A percentile compares a stretch with the other conserved stretches of the same genome.
Conservation (phyloP, 2,888 invertebrate species). For the Vannuccia rotundouncinata region DNA sequence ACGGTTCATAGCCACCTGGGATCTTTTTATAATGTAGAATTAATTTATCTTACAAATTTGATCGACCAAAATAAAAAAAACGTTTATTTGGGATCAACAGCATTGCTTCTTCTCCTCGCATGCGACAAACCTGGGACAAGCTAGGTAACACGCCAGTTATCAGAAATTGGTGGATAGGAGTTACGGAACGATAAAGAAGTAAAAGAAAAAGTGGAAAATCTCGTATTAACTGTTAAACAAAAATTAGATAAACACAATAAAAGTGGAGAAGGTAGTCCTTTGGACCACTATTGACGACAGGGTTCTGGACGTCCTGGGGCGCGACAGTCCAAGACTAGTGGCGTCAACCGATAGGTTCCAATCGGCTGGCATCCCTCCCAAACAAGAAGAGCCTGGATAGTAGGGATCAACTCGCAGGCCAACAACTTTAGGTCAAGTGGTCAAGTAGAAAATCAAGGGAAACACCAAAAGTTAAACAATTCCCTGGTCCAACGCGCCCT, state of each 20-base stretch:
- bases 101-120: neutral
- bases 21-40: neutral
- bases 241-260: neutral
- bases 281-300: neutral
- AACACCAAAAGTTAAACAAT: neutral
- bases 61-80: slow-evolving; percentile 18
- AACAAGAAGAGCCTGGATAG: neutral
- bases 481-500: neutral
- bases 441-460: neutral
- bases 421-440: neutral
- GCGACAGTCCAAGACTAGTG: slow-evolving; percentile 3
- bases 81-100: slow-evolving; percentile 6
- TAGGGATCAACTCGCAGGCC: neutral
- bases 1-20: too few relatives aligned
- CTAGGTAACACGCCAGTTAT: neutral
- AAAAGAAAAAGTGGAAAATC: neutral
- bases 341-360: neutral
- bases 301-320: neutral
- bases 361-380: neutral
- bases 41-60: too few relatives aligned
- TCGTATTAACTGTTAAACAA: neutral
- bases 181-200: neutral
- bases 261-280: slow-evolving; percentile 1
- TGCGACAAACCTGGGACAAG: neutral
- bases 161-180: slow-evolving; percentile 5